phyloP scores from a whole-genome alignment of 2,888 invertebrate genomes.

The Lepeophtheirus nordmannii region DNA sequence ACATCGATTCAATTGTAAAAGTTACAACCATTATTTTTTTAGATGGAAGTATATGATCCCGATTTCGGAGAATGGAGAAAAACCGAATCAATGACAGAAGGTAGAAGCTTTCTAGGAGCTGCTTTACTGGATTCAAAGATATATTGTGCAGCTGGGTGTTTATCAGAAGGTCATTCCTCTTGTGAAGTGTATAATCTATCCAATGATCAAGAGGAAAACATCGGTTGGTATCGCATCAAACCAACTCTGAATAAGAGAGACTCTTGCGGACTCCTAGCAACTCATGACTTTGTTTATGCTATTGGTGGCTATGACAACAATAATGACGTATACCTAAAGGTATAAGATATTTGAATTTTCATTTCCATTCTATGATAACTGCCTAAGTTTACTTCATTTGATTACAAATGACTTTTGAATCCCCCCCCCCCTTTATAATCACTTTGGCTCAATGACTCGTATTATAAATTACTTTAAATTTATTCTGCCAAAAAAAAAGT shows the following conservation, averaged over 20 bases:
- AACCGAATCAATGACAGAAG: not conserved
- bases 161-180: slow-evolving; percentile 8
- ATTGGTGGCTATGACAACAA: slow-evolving; percentile 8
- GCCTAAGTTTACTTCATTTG: no score
- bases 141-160: not conserved
- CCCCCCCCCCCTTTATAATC: no score
- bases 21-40: not conserved
- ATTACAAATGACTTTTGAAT: no score
- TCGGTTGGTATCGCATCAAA: not conserved
- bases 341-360: not conserved
- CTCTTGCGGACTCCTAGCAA: slow-evolving; percentile 1
- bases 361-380: no score
- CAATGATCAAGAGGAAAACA: not conserved
- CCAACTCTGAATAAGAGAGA: not conserved
- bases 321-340: slow-evolving; percentile 6
- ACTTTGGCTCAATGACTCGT: no score
- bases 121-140: not conserved
- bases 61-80: not conserved
- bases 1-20: no score
- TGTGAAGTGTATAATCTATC: not conserved
- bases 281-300: not conserved
- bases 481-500: no score
- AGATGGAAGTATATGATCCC: not conserved
- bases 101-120: not conserved
- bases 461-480: no score